Percentiles rank a stretch among this genome's conserved stretches.
These are phyloP conservation scores for Neomicropteryx cornuta DNA, from an alignment of 1,140 invertebrate species.

Conservation along the genomic window DNA sequence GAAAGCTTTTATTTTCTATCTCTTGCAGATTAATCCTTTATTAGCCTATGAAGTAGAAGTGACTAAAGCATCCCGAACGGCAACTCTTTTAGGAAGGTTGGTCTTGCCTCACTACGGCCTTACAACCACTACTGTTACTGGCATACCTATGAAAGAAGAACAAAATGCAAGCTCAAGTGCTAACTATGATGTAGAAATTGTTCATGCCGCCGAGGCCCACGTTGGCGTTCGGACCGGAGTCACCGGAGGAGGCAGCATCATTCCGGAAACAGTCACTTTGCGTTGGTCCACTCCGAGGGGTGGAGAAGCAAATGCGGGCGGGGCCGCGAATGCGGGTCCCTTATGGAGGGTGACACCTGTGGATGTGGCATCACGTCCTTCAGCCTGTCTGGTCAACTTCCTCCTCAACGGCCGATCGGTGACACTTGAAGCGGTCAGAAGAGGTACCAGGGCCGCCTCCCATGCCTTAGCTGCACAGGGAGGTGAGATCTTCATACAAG, in stretches of 20 bases:
- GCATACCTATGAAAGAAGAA: slow-evolving; percentile 99
- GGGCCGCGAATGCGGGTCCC: slow-evolving; percentile 66
- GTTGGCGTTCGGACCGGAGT: slow-evolving; percentile 54
- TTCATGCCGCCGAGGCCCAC: slow-evolving; percentile 79
- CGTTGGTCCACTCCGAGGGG: slow-evolving; percentile 94
- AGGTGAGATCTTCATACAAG: slow-evolving; percentile 94
- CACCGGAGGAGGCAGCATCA: slow-evolving; percentile 35
- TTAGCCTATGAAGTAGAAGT: slow-evolving; percentile 38
- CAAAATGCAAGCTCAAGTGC: slow-evolving; percentile 95
- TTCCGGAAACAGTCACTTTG: slow-evolving; percentile 47
- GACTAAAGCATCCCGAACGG: slow-evolving; percentile 32
- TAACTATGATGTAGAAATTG: slow-evolving; percentile 96
- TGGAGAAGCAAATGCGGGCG: slow-evolving; percentile 59
- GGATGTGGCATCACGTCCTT: slow-evolving; percentile 90
- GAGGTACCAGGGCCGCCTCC: slow-evolving; percentile 79
- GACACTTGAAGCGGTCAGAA: slow-evolving; percentile 85
- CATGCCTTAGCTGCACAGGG: slow-evolving; percentile 90
- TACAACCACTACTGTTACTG: slow-evolving; percentile 92
- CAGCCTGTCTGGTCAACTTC: slow-evolving; percentile 94
- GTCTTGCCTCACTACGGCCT: slow-evolving; percentile 81
- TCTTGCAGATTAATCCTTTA: too few relatives aligned
- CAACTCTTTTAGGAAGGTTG: slow-evolving; percentile 59
- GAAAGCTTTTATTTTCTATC: too few relatives aligned
- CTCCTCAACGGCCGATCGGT: slow-evolving; percentile 86
- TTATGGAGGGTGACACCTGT: slow-evolving; percentile 89